A percentile compares a stretch with the other conserved stretches of the same genome.
Evolutionary conservation across 2,797 vertebrate species (phyloP).

Genomic region (Chaetodon trifasciatus): DNA sequence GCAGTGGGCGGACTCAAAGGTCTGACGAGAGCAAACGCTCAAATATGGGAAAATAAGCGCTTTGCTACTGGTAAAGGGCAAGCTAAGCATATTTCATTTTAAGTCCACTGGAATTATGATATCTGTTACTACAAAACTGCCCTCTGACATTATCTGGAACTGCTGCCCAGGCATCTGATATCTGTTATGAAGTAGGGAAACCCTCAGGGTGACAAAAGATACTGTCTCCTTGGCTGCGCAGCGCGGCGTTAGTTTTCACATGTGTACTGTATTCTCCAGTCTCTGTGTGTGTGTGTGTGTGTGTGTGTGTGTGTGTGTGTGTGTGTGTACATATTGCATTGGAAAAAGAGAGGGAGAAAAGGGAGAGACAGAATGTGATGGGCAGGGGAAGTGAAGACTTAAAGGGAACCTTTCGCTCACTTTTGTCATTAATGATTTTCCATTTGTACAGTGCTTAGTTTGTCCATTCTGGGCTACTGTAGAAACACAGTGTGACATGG

Average conservation of each 20-base stretch:
- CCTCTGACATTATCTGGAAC: constrained; percentile 63
- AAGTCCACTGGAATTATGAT: constrained; percentile 46
- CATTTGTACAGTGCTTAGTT: neutral
- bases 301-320: constrained; percentile 7
- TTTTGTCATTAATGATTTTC: neutral
- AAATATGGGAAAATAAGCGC: neutral
- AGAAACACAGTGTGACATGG: no score
- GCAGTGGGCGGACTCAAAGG: no score
- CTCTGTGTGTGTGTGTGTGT: constrained; percentile 15
- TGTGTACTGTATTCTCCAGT: neutral
- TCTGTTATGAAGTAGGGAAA: constrained; percentile 60
- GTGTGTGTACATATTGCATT: neutral
- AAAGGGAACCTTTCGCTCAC: neutral
- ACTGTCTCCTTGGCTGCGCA: constrained; percentile 35
- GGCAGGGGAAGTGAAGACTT: neutral
- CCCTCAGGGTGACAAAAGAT: constrained; percentile 62
- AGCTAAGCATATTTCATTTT: constrained; percentile 36
- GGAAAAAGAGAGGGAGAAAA: neutral
- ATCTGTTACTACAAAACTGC: constrained; percentile 56
- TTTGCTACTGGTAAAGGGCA: neutral
- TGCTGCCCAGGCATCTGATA: constrained; percentile 59
- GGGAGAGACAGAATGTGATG: neutral
- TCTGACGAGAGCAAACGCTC: neutral
- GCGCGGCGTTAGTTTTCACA: neutral
- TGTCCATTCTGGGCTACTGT: no score